Conservation (phyloP, 2,797 vertebrate genomes). For the Eulemur mongoz region DNA sequence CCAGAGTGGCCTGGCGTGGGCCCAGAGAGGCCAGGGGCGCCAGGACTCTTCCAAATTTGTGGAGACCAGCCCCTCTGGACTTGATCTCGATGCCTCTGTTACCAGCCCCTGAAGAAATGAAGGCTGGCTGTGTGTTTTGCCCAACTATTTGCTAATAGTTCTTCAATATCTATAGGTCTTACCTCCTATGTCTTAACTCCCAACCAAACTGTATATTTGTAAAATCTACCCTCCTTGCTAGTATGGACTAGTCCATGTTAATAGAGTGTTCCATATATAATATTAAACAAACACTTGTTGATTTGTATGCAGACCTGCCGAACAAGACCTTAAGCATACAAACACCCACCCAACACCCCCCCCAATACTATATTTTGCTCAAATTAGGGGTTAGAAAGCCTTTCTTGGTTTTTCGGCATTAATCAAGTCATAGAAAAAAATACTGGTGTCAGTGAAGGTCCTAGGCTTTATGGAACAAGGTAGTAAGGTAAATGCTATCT, state of each 20-base stretch:
- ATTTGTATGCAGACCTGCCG: background rate
- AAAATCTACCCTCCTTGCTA: background rate
- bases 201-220: background rate
- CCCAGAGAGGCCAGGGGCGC: no score
- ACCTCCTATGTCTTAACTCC: background rate
- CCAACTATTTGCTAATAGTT: constrained; percentile 77
- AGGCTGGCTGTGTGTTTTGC: constrained; percentile 82
- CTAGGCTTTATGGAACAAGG: background rate
- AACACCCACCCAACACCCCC: no score
- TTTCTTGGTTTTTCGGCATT: background rate
- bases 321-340: background rate
- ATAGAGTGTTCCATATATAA: background rate
- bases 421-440: background rate
- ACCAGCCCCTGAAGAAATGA: constrained; percentile 99
- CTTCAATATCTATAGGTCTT: background rate
- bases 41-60: constrained; percentile 97
- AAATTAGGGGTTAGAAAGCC: background rate
- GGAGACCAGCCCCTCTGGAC: constrained; percentile 98
- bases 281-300: background rate
- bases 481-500: background rate
- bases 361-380: background rate
- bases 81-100: constrained; percentile 98
- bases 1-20: no score
- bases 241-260: background rate
- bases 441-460: background rate